These are phyloP conservation scores for Leucoraja ocellata DNA, from an alignment of 2,797 vertebrate genomes.

Conservation along the genomic window DNA sequence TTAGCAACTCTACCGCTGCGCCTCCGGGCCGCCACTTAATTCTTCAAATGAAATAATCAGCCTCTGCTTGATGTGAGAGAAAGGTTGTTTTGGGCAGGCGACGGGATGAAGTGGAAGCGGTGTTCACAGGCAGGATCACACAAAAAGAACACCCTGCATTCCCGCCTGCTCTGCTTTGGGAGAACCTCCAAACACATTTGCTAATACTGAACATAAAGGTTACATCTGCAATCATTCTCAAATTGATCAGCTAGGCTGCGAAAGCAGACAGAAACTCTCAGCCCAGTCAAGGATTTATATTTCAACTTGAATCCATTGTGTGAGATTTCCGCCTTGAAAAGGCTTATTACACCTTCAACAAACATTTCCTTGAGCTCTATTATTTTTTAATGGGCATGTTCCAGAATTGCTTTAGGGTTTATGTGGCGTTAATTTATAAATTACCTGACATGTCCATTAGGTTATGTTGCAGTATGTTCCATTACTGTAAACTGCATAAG, in stretches of 20 bases:
- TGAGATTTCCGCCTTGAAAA: background rate
- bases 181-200: background rate
- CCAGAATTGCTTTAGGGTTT: background rate
- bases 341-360: background rate
- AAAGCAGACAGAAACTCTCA: background rate
- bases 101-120: background rate
- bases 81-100: no score
- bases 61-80: background rate
- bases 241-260: background rate
- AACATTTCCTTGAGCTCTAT: background rate
- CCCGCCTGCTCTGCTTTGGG: background rate
- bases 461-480: background rate
- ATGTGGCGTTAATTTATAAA: conserved; percentile 15
- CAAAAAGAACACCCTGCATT: background rate
- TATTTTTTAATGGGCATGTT: background rate
- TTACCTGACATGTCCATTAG: background rate
- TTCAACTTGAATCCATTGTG: background rate
- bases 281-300: background rate
- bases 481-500: background rate
- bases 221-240: background rate
- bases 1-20: no score
- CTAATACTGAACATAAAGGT: background rate
- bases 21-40: no score
- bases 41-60: background rate
- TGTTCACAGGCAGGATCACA: conserved; percentile 10